Percentiles rank a stretch among this genome's conserved stretches.
These are phyloP conservation scores for Drosophila ananassae DNA, from an alignment of 1,140 invertebrate species.

Conservation along the genomic window DNA sequence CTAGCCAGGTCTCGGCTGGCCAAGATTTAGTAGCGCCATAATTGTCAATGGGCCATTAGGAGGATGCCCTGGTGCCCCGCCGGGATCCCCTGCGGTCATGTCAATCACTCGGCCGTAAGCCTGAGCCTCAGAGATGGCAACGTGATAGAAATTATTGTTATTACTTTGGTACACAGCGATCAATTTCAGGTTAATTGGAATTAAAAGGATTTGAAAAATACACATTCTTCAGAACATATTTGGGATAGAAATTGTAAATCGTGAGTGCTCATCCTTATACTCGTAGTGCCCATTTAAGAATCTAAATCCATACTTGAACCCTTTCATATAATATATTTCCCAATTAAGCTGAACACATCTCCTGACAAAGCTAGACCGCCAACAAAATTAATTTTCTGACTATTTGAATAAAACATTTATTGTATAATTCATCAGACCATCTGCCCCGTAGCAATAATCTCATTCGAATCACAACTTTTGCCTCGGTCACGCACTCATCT, in stretches of 20 bases:
- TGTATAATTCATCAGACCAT: background rate
- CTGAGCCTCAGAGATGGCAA: slow-evolving; percentile 41
- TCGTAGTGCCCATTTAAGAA: too few relatives aligned
- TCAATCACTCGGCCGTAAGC: slow-evolving; percentile 58
- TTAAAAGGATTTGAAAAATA: background rate
- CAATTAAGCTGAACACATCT: too few relatives aligned
- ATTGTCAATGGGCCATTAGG: slow-evolving; percentile 78
- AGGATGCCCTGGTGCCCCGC: slow-evolving; percentile 34
- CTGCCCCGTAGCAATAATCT: slow-evolving; percentile 12
- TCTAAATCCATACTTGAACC: too few relatives aligned
- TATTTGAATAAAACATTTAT: background rate
- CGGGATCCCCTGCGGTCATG: slow-evolving; percentile 54
- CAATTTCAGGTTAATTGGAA: background rate
- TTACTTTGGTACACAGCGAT: slow-evolving; percentile 12
- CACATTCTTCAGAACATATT: too few relatives aligned
- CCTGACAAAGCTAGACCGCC: too few relatives aligned
- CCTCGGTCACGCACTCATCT: slow-evolving; percentile 42
- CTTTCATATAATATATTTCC: too few relatives aligned
- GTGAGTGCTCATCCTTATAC: too few relatives aligned
- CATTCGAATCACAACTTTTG: slow-evolving; percentile 37
- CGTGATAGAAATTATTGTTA: slow-evolving; percentile 48
- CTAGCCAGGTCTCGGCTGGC: slow-evolving; percentile 30
- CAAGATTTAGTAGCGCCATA: slow-evolving; percentile 77
- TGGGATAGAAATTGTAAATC: too few relatives aligned
- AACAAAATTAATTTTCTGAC: background rate